A percentile compares a stretch with the other conserved stretches of the same genome.
Conservation (phyloP, 2,888 invertebrate genomes). For the Zaprionus lineosus region DNA sequence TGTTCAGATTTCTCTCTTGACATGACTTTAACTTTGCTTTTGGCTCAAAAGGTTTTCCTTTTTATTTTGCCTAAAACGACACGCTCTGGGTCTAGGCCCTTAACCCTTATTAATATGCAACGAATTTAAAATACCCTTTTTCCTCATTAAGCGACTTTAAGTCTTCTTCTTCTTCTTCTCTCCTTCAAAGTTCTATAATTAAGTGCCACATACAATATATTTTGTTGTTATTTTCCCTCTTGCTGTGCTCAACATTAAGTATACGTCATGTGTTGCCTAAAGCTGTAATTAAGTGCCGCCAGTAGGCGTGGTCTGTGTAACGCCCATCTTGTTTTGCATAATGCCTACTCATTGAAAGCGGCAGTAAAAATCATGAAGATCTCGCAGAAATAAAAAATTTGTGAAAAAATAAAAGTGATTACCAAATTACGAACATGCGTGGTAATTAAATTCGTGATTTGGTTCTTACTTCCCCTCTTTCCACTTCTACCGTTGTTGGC, state of each 20-base stretch:
- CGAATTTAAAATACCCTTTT: too few relatives aligned
- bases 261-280: constrained; percentile 30
- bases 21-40: constrained; percentile 53
- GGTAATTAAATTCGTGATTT: constrained; percentile 58
- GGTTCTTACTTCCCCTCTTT: constrained; percentile 39
- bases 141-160: too few relatives aligned
- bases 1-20: constrained; percentile 67
- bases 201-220: too few relatives aligned
- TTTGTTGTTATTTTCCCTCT: too few relatives aligned
- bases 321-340: constrained; percentile 55
- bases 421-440: constrained; percentile 44
- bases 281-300: constrained; percentile 18
- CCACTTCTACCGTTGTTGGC: neutral
- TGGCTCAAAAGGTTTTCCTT: constrained; percentile 2
- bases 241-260: too few relatives aligned
- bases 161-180: constrained; percentile 6
- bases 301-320: constrained; percentile 27
- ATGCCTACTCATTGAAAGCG: constrained; percentile 36
- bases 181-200: neutral
- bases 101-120: too few relatives aligned
- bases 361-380: constrained; percentile 26
- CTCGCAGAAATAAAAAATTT: neutral
- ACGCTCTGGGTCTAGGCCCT: too few relatives aligned
- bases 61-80: constrained; percentile 16
- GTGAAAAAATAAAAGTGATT: neutral